Evolutionary conservation across 2,113 vertebrate genomes (phyloP), one percentile per base, ranked within the genome.

Genomic region (Amia ocellicauda): DNA sequence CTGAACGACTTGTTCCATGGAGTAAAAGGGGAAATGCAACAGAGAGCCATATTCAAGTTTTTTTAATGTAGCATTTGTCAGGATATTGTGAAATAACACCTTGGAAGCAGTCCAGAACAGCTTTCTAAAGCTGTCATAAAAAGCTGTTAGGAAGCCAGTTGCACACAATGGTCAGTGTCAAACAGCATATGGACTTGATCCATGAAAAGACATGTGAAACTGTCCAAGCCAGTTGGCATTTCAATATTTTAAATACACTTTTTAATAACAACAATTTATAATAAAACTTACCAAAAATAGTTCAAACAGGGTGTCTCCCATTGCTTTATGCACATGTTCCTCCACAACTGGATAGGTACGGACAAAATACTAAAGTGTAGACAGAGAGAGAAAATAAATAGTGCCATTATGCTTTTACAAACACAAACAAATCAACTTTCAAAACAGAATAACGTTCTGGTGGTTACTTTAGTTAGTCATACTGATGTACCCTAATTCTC

Each of bases 271-370:
- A 40, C 0, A 13, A 54, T 53, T 9, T 23, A 60, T n/a, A 51
- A 23, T 22, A 7, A n/a, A 58, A n/a, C 80, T 89, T 79, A 94
- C 91, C 68, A 75, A 80, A 29, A 95, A 91, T 7, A 69, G 74
- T 70, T 81, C 52, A 75, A 90, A 95, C 64, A 93, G 74, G 0
- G 69, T 62, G 8, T 77, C 68, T 22, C 93, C 94, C 79, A 91
- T 77, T 45, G 77, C 71, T 43, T 7, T 75, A 59, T 22, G 72
- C n/a, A 92, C 70, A 0, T 63, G 69, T n/a, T 89, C 74, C 62
- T 88, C 79, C 69, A 93, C 80, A 29, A 24, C 28, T 0, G 89
- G 86, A 69, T 85, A 90, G 0, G 27, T 74, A 54, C 22, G 69
- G 24, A 93, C 87, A 67, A 93, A 92, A 67, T 84, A 85, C 92